phyloP scores from a whole-genome alignment of 1,140 invertebrate species.

The Drosophila gunungcola region DNA sequence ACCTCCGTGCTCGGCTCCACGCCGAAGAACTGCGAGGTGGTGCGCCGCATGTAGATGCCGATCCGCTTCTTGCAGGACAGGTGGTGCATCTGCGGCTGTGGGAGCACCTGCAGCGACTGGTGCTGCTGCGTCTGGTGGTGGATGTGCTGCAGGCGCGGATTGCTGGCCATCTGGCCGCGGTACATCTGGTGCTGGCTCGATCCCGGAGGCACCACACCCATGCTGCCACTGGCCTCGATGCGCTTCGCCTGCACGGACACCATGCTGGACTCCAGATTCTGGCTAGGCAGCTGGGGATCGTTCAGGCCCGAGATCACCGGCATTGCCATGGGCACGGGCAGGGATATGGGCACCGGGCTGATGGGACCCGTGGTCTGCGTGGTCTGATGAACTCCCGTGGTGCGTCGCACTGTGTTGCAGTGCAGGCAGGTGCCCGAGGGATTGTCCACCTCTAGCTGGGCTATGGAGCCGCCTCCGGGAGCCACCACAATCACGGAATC shows the following conservation, averaged over 20 bases:
- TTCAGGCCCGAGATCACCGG: conserved; percentile 14
- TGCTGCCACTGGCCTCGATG: conserved; percentile 5
- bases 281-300: conserved; percentile 14
- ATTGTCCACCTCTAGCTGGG: conserved; percentile 17
- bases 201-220: conserved; percentile 12
- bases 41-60: conserved; percentile 88
- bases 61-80: conserved; percentile 81
- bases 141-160: conserved; percentile 40
- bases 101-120: conserved; percentile 43
- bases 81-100: conserved; percentile 54
- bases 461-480: background rate
- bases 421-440: conserved; percentile 70
- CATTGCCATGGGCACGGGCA: conserved; percentile 44
- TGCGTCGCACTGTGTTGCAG: conserved; percentile 79
- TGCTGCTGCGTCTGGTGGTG: conserved; percentile 56
- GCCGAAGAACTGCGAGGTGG: conserved; percentile 90
- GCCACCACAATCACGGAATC: conserved; percentile 53
- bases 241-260: conserved; percentile 29
- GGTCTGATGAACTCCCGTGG: conserved; percentile 83
- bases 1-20: conserved; percentile 88
- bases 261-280: conserved; percentile 25
- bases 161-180: conserved; percentile 32
- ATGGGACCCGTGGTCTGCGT: conserved; percentile 84
- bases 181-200: conserved; percentile 40
- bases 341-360: conserved; percentile 75